These are phyloP conservation scores for Proales similis DNA, from an alignment of 1,140 invertebrate species.

Conservation along the genomic window DNA sequence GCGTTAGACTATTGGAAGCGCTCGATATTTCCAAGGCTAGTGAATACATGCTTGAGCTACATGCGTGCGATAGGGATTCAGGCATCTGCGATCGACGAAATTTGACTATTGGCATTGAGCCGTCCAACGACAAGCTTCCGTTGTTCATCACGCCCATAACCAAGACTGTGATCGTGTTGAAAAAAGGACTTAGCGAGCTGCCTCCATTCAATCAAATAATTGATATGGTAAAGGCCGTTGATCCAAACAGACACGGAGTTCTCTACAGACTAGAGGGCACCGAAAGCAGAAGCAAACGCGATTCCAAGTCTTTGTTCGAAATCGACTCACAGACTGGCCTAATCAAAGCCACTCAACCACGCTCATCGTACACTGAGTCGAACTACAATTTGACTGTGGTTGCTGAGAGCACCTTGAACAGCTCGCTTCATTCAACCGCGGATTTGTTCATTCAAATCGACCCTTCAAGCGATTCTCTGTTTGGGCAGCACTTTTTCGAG, in stretches of 20 bases:
- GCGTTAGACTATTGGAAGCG: too few relatives aligned
- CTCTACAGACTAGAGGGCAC: constrained; percentile 15
- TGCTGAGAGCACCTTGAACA: constrained; percentile 10
- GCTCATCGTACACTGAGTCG: constrained; percentile 17
- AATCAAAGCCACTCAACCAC: constrained; percentile 23
- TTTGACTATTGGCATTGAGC: constrained; percentile 3
- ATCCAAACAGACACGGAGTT: constrained; percentile 27
- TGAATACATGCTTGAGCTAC: constrained; percentile 21
- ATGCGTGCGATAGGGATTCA: neutral
- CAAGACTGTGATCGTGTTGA: too few relatives aligned
- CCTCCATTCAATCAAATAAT: constrained; percentile 23
- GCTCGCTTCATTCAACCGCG: neutral
- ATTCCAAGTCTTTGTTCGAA: constrained; percentile 12
- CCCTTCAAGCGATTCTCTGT: constrained; percentile 7
- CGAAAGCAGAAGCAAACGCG: constrained; percentile 4
- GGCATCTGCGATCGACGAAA: neutral
- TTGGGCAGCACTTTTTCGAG: constrained; percentile 8
- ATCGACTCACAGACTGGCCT: constrained; percentile 10
- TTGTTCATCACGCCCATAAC: too few relatives aligned
- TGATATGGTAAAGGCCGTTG: constrained; percentile 24
- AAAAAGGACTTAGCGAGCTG: too few relatives aligned
- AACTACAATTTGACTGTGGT: neutral
- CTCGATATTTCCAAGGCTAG: too few relatives aligned
- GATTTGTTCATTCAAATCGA: constrained; percentile 23
- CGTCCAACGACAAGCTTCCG: constrained; percentile 30